Percentiles rank a stretch among this genome's conserved stretches.
Evolutionary conservation across 1,140 invertebrate genomes (phyloP).

Genomic region (Drosophila lini): DNA sequence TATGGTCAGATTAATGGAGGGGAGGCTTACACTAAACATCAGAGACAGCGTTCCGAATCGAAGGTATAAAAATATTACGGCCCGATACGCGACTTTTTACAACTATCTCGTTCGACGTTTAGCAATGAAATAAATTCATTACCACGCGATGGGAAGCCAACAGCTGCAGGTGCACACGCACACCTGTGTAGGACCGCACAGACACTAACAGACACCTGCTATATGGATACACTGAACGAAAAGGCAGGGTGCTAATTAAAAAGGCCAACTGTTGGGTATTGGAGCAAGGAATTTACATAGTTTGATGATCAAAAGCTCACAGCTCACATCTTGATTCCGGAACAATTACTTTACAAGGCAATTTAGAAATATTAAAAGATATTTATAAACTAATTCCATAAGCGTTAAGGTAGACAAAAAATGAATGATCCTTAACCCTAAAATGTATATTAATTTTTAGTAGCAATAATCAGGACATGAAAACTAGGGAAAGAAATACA

Average conservation of each 20-base stretch:
- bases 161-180: slow-evolving; percentile 42
- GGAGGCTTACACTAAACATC: slow-evolving; percentile 53
- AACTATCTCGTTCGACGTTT: slow-evolving; percentile 80
- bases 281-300: background rate
- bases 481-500: background rate
- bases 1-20: background rate
- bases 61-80: slow-evolving; percentile 31
- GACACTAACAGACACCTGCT: slow-evolving; percentile 18
- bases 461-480: background rate
- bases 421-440: too few relatives aligned
- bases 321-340: background rate
- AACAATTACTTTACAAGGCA: background rate
- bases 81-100: slow-evolving; percentile 63
- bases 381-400: background rate
- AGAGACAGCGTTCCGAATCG: slow-evolving; percentile 27
- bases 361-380: background rate
- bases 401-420: background rate
- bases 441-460: background rate
- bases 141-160: slow-evolving; percentile 47
- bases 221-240: slow-evolving; percentile 34
- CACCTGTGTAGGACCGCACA: slow-evolving; percentile 1
- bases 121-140: slow-evolving; percentile 82
- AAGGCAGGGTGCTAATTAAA: slow-evolving; percentile 19
- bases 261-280: slow-evolving; percentile 6
- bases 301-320: background rate